Evolutionary conservation across 2,888 invertebrate species (phyloP), one percentile per base, ranked within the genome.

Genomic region (Acanthosepion lycidas): DNA sequence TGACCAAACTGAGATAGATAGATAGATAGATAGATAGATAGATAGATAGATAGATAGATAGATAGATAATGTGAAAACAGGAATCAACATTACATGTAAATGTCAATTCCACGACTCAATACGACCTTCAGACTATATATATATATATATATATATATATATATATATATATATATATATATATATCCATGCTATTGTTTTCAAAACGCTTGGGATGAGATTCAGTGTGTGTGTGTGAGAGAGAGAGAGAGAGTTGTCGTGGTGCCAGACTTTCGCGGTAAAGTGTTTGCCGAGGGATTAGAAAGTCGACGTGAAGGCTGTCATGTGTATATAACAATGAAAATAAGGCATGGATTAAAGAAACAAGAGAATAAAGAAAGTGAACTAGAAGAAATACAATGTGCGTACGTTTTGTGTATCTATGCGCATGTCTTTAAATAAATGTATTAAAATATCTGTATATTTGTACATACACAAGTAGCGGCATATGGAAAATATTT

Each of bases 231-330:
- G 78, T 33, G 64, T 64, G 64, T 64, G 26, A 64, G 64, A 8
- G 23, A 8, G 2, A 23, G 26, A 64, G 64, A 8, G 23, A 8
- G 2, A 23, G 78, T n/a, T 12, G 15, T 18, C n/a, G 33, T 9
- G 78, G 78, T 78, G 78, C 78, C 78, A 78, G 78, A 78, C 78
- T 15, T 78, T 78, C n/a, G 78, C 33, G n/a, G 78, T 78, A 78
- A 78, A 78, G n/a, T 78, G 78, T 33, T 78, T 78, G 33, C 78
- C 12, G 12, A 78, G 15, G 78, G 78, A 78, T 78, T 78, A 78
- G 78, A 78, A n/a, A 33, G 78, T n/a, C 78, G 78, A 78, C 78
- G 33, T 78, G n/a, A 78, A 78, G 78, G 78, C 78, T 78, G 78
- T 78, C 15, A 78, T n/a, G n/a, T 78, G 78, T n/a, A 78, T 78